A percentile compares a stretch with the other conserved stretches of the same genome.
These are phyloP conservation scores for Oceanites oceanicus DNA, from an alignment of 2,113 vertebrate genomes.

Conservation along the genomic window DNA sequence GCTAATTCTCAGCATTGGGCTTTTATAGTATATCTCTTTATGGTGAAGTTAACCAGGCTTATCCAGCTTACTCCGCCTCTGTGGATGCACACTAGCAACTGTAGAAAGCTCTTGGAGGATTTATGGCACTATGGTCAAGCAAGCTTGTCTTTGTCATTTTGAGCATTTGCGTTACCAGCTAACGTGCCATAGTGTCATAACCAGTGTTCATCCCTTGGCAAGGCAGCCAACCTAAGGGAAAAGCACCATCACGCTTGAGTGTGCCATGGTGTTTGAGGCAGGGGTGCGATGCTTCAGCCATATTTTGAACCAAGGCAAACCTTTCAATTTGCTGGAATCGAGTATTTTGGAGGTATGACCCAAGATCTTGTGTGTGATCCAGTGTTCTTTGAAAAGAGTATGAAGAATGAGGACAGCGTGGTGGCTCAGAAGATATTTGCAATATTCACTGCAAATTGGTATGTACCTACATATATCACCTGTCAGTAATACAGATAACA, in stretches of 20 bases:
- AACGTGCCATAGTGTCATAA: background rate
- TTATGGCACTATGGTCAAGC: background rate
- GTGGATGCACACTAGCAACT: background rate
- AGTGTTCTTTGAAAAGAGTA: background rate
- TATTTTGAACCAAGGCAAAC: background rate
- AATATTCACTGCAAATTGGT: background rate
- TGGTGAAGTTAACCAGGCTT: background rate
- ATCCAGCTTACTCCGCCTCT: background rate
- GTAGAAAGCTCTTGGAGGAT: background rate
- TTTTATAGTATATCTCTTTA: background rate
- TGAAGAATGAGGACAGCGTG: background rate
- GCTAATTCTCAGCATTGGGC: background rate
- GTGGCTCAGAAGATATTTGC: background rate
- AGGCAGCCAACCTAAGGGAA: background rate
- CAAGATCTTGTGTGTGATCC: background rate
- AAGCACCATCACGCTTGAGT: background rate
- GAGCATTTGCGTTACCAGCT: background rate
- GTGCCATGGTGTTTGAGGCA: background rate
- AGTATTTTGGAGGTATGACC: background rate
- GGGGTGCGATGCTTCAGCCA: accelerated
- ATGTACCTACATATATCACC: accelerated
- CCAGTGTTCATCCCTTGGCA: background rate
- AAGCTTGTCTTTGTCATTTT: background rate
- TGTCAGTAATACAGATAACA: background rate
- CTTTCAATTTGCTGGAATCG: background rate